phyloP scores from a whole-genome alignment of 2,797 vertebrate genomes.

The Tiaroga cobitis region DNA sequence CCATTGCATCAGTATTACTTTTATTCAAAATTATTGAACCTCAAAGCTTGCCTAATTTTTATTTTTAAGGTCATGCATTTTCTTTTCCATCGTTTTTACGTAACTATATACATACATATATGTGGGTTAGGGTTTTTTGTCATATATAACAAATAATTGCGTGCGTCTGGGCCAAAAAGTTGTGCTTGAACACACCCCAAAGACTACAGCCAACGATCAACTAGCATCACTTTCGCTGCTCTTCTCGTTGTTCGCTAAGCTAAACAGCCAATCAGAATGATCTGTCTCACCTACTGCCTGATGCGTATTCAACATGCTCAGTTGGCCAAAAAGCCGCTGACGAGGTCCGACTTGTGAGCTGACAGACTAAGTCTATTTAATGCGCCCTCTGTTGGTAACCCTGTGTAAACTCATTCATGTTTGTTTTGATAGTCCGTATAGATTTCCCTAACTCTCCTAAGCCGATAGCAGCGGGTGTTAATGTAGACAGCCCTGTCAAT shows the following conservation, averaged over 20 bases:
- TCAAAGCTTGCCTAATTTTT: neutral
- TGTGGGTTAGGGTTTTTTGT: too few species aligned
- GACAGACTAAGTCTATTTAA: neutral
- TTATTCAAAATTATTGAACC: neutral
- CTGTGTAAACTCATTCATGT: neutral
- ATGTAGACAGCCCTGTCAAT: conserved; percentile 16
- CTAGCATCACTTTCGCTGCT: neutral
- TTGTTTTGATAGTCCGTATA: neutral
- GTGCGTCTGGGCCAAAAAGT: too few species aligned
- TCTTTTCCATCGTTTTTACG: neutral
- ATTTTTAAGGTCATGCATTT: neutral
- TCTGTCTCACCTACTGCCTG: neutral
- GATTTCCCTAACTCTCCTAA: neutral
- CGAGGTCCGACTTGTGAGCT: neutral
- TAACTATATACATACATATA: neutral
- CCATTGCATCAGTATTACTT: neutral
- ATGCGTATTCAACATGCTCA: neutral
- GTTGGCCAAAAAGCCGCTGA: neutral
- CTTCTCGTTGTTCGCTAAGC: neutral
- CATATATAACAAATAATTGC: too few species aligned
- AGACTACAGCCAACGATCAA: too few species aligned
- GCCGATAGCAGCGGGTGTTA: conserved; percentile 15
- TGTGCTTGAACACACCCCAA: too few species aligned
- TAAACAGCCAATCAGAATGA: neutral
- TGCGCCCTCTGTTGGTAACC: neutral